phyloP scores from a whole-genome alignment of 2,113 vertebrate species.

The Mixornis gularis region DNA sequence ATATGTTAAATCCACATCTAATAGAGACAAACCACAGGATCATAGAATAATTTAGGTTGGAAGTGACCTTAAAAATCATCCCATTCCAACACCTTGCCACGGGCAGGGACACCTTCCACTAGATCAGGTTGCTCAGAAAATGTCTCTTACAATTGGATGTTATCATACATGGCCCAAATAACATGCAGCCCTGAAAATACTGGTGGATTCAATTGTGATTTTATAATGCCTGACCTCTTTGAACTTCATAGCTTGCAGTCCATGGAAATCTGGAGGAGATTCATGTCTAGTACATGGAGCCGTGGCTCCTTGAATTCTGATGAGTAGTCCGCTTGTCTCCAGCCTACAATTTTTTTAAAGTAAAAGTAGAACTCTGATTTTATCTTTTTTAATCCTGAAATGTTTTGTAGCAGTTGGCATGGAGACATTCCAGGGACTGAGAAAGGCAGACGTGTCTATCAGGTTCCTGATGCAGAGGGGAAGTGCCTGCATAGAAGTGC shows the following conservation, averaged over 20 bases:
- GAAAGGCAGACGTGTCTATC: background rate
- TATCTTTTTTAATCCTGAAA: background rate
- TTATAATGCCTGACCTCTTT: background rate
- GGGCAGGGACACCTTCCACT: background rate
- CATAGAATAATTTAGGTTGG: background rate
- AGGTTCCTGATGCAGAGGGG: background rate
- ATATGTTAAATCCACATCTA: background rate
- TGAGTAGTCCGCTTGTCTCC: background rate
- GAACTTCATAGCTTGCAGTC: background rate
- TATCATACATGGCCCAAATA: background rate
- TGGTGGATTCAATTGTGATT: background rate
- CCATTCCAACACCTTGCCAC: background rate
- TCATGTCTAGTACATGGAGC: fast-evolving
- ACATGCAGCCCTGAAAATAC: background rate
- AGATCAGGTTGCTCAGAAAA: background rate
- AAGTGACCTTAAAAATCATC: background rate
- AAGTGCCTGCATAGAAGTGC: background rate
- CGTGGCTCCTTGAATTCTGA: background rate
- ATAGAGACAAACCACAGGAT: background rate
- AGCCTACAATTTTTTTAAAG: background rate
- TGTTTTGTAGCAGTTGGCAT: background rate
- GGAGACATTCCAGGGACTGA: background rate
- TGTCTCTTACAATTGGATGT: background rate
- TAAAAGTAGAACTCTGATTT: background rate
- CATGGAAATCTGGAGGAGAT: background rate